Percentiles rank a stretch among this genome's conserved stretches.
Evolutionary conservation across 2,113 vertebrate genomes (phyloP).

Genomic region (Mus pahari): DNA sequence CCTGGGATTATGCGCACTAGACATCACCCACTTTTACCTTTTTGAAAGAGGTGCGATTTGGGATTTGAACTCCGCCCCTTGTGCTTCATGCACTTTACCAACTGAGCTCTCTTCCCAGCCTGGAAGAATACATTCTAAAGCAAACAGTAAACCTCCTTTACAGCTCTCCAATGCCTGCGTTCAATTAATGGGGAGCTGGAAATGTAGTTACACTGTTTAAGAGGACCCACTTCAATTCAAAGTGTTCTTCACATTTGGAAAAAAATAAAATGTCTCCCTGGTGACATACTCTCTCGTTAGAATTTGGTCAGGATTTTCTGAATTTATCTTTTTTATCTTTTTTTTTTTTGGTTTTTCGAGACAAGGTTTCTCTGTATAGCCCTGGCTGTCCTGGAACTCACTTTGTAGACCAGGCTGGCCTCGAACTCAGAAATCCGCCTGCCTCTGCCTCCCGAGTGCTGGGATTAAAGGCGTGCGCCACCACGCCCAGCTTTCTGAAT

Average conservation of each 20-base stretch:
- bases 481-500: no score
- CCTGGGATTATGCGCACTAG: background rate
- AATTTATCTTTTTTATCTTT: background rate
- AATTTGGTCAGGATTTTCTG: constrained; percentile 8
- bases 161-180: background rate
- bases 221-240: background rate
- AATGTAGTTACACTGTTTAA: background rate
- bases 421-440: no score
- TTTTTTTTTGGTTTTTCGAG: no score
- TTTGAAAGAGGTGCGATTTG: background rate
- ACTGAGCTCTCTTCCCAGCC: background rate
- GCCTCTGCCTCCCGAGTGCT: no score
- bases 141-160: background rate
- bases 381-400: no score
- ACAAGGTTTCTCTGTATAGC: no score
- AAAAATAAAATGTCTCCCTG: background rate
- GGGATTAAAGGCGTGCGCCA: no score
- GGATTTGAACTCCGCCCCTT: background rate
- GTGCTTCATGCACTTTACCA: background rate
- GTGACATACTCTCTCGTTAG: constrained; percentile 28
- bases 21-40: background rate
- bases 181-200: background rate
- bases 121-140: background rate
- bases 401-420: no score
- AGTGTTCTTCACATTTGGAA: background rate